Evolutionary conservation across 2,888 invertebrate species (phyloP), one percentile per base, ranked within the genome.

Genomic region (Campaea margaritaria): DNA sequence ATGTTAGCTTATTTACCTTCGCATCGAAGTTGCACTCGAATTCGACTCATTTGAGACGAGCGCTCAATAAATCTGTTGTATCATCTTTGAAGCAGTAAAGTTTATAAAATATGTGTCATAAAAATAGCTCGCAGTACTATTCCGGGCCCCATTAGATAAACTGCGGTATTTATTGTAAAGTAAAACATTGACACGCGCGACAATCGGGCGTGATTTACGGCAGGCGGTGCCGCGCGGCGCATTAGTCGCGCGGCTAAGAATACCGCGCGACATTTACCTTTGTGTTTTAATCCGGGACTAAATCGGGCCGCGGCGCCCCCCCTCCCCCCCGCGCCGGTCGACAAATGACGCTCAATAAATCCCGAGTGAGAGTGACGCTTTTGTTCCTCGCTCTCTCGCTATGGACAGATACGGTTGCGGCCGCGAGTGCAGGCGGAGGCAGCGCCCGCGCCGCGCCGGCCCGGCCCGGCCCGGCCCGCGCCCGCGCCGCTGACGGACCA

Each of bases 231-330:
- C 65, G 68, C 68, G 75, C 71, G 65, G 70, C 68, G 72, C 77
- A 74, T 74, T 73, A 77, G 68, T 76, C 67, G 68, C 72, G 71
- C 70, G 58, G 70, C 82, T 81, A 82, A 78, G 79, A 76, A 83
- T 83, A 83, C 69, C 67, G 67, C 64, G 72, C 81, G 83, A 83
- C 85, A 85, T 84, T 85, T 85, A 85, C 83, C 85, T 85, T 86
- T 85, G 86, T 85, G 71, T 76, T 78, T 76, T 71, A 76, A 76
- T 75, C 73, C 70, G 75, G 74, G 70, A 73, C 71, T 82, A 78
- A 75, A 79, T 76, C 77, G 75, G 72, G 77, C 73, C 73, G 73
- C 62, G 62, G 31, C 64, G 36, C 58, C 43, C 48, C 46, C 47
- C 53, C 52, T 41, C 44, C 58, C 50, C 62, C 28, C 44, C 58